Evolutionary conservation across 2,888 invertebrate genomes (phyloP), one percentile per base, ranked within the genome.

Genomic region (Phyto melanocephala): DNA sequence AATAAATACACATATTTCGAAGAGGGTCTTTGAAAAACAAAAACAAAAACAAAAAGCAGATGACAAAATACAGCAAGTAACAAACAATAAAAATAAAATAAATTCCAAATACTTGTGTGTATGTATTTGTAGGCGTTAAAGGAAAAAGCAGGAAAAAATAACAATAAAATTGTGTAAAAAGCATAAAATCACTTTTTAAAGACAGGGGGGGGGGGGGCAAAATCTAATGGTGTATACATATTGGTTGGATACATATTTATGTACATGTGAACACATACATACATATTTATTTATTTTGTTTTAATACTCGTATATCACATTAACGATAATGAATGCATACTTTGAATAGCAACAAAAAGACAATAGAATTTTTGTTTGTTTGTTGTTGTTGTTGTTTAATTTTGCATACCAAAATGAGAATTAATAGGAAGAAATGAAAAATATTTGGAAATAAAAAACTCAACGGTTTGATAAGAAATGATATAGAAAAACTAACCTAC

Each of bases 51-150:
- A 65, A 58, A 13, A 17, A 65, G 20, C 47, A 47, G 20, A 2
- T 17, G 28, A 28, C 28, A 28, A 6, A 28, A n/a, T 13, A 13
- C 17, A 70, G 54, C 24, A 54, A 68, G 28, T 15, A 60, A 37
- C 28, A 15, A 42, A n/a, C 50, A 76, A 60, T 76, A 63, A 78
- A 63, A 78, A 45, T 63, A 63, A 78, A 77, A 70, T 40, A 77
- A 78, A 78, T 77, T 77, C 70, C 70, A 63, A 78, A 70, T 77
- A 52, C 52, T 60, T 60, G 63, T 52, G 28, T 33, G 42, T 52
- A 17, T 17, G 7, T 8, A 20, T 56, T 78, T 45, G 47, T 42
- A 77, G 67, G 67, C 67, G 52, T 42, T 11, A 20, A 67, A 74
- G 17, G 40, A n/a, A 40, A 24, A 60, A 37, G 10, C n/a, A n/a